Evolutionary conservation across 2,888 invertebrate genomes (phyloP), one percentile per base, ranked within the genome.

Genomic region (Cephus spinipes): DNA sequence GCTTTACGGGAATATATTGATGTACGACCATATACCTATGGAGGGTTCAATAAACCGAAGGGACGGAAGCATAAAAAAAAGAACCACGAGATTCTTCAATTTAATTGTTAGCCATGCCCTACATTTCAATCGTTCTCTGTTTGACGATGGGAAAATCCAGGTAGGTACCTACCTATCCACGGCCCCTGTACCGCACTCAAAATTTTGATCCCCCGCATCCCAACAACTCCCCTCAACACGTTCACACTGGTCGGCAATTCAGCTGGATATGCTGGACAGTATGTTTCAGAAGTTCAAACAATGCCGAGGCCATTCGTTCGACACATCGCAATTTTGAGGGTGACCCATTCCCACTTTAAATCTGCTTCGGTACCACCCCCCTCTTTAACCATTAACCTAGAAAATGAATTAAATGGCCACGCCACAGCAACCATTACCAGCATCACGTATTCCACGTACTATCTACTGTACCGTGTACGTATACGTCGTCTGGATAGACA

Each of bases 261-360:
- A 80, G 34, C 74, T n/a, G 77, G 55, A 74, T 73, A 69, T 79
- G 74, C 23, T 3, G 6, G 74, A 75, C 79, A 77, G 69, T 80
- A 77, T 81, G 82, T 79, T 82, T 79, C 76, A 74, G 75, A 79
- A 75, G 71, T 79, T 76, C 75, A 77, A 80, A 80, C 80, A 81
- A 80, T 81, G 78, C 78, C 34, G 55, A 23, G 23, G 9, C 55
- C 23, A 23, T 55, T 55, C 2, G 23, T 55, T 55, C 23, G 23
- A 55, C 55, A 55, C 55, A 23, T 55, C 55, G 23, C 23, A 55
- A 55, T 55, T 55, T 55, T 23, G 55, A 23, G 55, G 55, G 23
- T 23, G 15, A 23, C 1, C 55, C 55, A 55, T 9, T 9, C 55
- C 55, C 9, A 23, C 55, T 55, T 55, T 55, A 55, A 55, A 55